phyloP scores from a whole-genome alignment of 2,797 vertebrate species.

The Semotilus atromaculatus region DNA sequence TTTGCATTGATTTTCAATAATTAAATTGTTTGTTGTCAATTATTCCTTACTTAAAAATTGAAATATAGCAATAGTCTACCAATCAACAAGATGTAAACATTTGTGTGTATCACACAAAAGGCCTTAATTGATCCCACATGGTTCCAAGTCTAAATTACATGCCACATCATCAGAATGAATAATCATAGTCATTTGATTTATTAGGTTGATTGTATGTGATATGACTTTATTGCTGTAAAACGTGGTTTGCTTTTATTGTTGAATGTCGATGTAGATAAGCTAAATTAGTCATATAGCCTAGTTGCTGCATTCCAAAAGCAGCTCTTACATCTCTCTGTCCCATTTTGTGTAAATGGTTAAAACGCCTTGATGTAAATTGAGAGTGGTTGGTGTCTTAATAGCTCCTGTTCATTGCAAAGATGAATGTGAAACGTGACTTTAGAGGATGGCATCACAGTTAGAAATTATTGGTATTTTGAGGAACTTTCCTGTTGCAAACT shows the following conservation, averaged over 20 bases:
- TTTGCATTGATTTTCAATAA: neutral
- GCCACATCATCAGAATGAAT: slow-evolving; percentile 19
- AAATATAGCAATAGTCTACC: neutral
- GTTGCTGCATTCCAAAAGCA: neutral
- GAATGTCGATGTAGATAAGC: neutral
- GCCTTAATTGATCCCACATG: neutral
- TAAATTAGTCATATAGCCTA: neutral
- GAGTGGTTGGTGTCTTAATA: neutral
- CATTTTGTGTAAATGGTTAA: neutral
- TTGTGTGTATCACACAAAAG: neutral
- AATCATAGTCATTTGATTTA: neutral
- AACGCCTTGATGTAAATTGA: neutral
- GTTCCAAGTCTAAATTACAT: slow-evolving; percentile 12
- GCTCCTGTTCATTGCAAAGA: neutral
- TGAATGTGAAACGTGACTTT: neutral
- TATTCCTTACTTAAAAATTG: neutral
- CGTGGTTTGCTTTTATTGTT: neutral
- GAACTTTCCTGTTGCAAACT: neutral
- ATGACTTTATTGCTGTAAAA: neutral
- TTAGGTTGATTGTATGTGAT: neutral
- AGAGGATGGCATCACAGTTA: neutral
- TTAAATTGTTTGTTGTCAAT: neutral
- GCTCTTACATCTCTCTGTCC: neutral
- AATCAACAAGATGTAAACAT: neutral
- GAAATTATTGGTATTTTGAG: neutral